Conservation (phyloP, 2,797 vertebrate genomes). For the Novumbra hubbsi region DNA sequence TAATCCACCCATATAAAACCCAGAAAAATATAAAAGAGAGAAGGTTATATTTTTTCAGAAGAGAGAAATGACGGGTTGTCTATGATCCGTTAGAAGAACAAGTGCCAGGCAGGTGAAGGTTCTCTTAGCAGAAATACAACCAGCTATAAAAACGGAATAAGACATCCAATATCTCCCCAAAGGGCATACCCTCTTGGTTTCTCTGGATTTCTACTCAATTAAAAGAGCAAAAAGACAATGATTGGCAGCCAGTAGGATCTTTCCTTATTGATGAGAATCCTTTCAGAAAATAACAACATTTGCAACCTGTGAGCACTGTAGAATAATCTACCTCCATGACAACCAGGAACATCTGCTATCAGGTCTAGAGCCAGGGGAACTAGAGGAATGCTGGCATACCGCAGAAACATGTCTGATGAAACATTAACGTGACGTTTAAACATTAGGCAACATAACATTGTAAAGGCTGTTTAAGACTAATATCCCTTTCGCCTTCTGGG, state of each 20-base stretch:
- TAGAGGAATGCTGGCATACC: constrained; percentile 1
- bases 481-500: neutral
- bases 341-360: neutral
- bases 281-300: constrained; percentile 6
- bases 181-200: constrained; percentile 44
- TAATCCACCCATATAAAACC: constrained; percentile 40
- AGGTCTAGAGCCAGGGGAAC: neutral
- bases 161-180: constrained; percentile 44
- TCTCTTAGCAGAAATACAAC: constrained; percentile 45
- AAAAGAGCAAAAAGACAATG: constrained; percentile 52
- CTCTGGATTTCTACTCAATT: constrained; percentile 60
- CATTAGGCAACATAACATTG: constrained; percentile 28
- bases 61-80: constrained; percentile 49
- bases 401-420: constrained; percentile 2
- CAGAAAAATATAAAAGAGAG: constrained; percentile 38
- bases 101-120: constrained; percentile 49
- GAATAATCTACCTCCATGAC: neutral
- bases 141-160: constrained; percentile 57
- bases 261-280: constrained; percentile 47
- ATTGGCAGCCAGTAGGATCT: constrained; percentile 48
- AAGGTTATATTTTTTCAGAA: constrained; percentile 58
- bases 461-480: constrained; percentile 2
- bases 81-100: constrained; percentile 53
- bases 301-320: neutral
- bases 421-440: neutral